phyloP scores from a whole-genome alignment of 2,113 vertebrate species.

The Coregonus clupeaformis region DNA sequence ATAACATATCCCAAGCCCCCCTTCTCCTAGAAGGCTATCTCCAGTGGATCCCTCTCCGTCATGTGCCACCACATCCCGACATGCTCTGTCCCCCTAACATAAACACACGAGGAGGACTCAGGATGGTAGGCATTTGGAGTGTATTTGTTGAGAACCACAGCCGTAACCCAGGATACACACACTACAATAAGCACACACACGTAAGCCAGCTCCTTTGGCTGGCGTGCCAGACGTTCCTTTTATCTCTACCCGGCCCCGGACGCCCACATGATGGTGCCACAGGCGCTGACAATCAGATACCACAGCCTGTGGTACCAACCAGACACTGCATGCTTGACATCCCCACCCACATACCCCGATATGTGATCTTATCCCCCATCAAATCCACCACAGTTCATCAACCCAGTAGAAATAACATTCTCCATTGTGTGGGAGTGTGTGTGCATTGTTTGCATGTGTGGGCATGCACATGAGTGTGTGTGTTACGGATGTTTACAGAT shows the following conservation, averaged over 20 bases:
- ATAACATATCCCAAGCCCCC: not conserved
- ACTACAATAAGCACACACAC: too few relatives aligned
- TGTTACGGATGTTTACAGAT: too few relatives aligned
- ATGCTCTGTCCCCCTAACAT: not conserved
- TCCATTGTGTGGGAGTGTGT: not conserved
- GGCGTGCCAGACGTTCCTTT: conserved; percentile 24
- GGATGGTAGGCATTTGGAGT: conserved; percentile 5
- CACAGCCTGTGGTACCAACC: not conserved
- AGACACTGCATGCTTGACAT: not conserved
- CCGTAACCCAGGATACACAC: too few relatives aligned
- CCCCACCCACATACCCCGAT: too few relatives aligned
- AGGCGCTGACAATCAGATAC: conserved; percentile 55
- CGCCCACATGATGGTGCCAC: conserved; percentile 42
- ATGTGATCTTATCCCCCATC: not conserved
- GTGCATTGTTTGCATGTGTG: not conserved
- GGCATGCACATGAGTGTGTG: not conserved
- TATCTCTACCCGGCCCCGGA: conserved; percentile 36
- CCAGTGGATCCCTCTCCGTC: not conserved
- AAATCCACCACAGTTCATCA: not conserved
- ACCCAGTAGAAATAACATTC: not conserved
- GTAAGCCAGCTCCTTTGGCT: not conserved
- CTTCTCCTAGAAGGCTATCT: not conserved
- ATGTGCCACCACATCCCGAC: not conserved
- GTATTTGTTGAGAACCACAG: not conserved
- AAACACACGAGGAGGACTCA: not conserved